Evolutionary conservation across 1,140 invertebrate genomes (phyloP).

Genomic region (Pogonomyrmex californicus): DNA sequence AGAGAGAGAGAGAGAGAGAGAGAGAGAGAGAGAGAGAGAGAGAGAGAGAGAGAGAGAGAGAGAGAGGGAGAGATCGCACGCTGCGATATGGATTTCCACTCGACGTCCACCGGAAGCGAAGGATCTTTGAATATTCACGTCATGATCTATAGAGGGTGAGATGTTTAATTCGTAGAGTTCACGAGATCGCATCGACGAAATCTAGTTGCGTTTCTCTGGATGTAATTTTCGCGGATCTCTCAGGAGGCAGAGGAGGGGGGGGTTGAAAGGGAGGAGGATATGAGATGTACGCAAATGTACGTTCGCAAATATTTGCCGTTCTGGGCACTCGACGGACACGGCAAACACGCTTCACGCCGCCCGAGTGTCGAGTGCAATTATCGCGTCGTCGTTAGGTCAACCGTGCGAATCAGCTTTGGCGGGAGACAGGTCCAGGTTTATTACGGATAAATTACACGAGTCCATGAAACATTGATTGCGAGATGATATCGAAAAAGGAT

Average conservation of each 20-base stretch:
- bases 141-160: neutral
- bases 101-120: neutral
- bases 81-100: neutral
- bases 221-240: neutral
- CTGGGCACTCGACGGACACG: neutral
- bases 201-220: neutral
- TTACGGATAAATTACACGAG: neutral
- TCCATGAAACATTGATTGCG: neutral
- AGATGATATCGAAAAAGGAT: neutral
- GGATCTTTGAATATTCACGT: neutral
- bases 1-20: neutral
- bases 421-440: neutral
- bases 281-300: neutral
- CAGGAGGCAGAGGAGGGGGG: neutral
- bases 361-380: slow-evolving; percentile 45
- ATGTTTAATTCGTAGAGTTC: no score
- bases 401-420: slow-evolving; percentile 8
- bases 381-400: slow-evolving; percentile 41
- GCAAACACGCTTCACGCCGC: slow-evolving; percentile 21
- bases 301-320: slow-evolving; percentile 43
- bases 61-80: neutral
- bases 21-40: no score
- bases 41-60: no score
- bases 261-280: no score
- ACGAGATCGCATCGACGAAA: neutral